Conservation (phyloP, 2,113 vertebrate genomes). For the Leucopsar rothschildi region DNA sequence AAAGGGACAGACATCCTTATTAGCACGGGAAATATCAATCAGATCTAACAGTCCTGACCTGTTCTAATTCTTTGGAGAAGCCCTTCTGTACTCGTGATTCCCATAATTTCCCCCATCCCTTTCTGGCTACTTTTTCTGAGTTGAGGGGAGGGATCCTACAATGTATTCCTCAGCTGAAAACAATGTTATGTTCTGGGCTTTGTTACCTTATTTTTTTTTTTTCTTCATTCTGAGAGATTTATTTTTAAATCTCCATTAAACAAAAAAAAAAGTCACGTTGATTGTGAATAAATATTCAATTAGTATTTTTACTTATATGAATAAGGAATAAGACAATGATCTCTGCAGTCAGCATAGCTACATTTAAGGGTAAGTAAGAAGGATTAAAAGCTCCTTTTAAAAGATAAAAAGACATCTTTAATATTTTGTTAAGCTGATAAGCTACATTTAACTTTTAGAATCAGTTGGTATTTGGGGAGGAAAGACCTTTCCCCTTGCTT, state of each 20-base stretch:
- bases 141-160: neutral
- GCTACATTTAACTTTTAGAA: neutral
- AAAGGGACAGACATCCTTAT: neutral
- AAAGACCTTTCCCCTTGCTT: neutral
- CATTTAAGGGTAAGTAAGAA: neutral
- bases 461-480: neutral
- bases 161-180: neutral
- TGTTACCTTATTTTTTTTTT: neutral
- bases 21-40: neutral
- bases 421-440: neutral
- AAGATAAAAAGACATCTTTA: neutral
- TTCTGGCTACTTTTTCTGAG: neutral
- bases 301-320: neutral
- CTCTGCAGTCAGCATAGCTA: neutral
- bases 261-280: neutral
- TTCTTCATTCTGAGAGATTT: neutral
- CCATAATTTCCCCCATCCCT: neutral
- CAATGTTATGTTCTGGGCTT: neutral
- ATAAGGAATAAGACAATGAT: neutral
- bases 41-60: neutral
- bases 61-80: neutral
- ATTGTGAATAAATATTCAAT: neutral
- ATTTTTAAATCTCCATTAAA: neutral
- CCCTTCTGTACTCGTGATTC: rapidly evolving
- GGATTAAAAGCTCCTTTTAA: neutral